phyloP scores from a whole-genome alignment of 2,113 vertebrate species.

The Dascyllus trimaculatus region DNA sequence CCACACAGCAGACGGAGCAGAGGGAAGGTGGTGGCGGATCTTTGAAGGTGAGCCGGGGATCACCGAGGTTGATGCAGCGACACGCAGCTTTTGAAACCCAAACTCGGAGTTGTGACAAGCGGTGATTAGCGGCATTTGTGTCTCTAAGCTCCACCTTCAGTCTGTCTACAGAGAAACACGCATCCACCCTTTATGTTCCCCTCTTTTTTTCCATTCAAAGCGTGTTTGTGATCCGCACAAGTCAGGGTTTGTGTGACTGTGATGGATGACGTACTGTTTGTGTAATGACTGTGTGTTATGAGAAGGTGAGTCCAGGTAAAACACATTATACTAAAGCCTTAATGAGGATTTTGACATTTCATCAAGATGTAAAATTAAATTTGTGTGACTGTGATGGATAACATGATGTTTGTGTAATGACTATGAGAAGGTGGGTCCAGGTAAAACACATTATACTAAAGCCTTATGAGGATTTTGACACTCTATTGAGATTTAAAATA shows the following conservation, averaged over 20 bases:
- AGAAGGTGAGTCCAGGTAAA: too few species aligned
- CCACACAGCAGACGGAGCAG: slow-evolving; percentile 13
- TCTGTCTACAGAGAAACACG: slow-evolving; percentile 33
- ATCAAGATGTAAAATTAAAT: background rate
- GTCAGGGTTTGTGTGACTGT: background rate
- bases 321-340: too few species aligned
- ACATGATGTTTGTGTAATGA: too few species aligned
- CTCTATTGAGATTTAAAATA: too few species aligned
- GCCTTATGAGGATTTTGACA: too few species aligned
- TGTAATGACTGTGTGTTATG: background rate
- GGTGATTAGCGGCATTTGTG: slow-evolving; percentile 63
- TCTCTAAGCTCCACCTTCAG: slow-evolving; percentile 49
- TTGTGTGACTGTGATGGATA: background rate
- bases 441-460: too few species aligned
- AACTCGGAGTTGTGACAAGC: slow-evolving; percentile 62
- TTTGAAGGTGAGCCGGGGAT: slow-evolving; percentile 61
- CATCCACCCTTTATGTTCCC: slow-evolving; percentile 20
- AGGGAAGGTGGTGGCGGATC: background rate
- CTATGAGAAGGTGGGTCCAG: too few species aligned
- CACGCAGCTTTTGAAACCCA: slow-evolving; percentile 51
- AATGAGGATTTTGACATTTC: too few species aligned
- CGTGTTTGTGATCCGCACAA: slow-evolving; percentile 9
- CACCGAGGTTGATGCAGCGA: slow-evolving; percentile 46
- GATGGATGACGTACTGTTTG: slow-evolving; percentile 8
- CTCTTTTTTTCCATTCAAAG: too few species aligned